Base-by-base conservation (phyloP, 2,113 vertebrate species). In the Limnothrissa miodon region DNA sequence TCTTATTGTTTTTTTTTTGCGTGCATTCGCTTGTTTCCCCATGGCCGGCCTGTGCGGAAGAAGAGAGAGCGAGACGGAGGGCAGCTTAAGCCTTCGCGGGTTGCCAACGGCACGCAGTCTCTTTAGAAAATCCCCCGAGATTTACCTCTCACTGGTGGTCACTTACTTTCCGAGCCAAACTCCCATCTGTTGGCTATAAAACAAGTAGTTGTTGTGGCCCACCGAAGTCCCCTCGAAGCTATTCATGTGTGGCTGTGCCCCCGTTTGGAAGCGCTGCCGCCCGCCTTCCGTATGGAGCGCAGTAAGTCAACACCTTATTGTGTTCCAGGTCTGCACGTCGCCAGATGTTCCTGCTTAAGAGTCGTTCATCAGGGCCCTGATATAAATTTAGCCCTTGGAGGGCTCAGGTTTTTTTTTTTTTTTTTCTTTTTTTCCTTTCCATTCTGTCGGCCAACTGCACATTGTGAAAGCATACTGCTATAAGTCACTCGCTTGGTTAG, bases 301-400 rank as follows among this genome's bases (percentile, higher is more conserved):
- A 33, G 59, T 66, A 66, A 66, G 59, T 33, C 59, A 66, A 29
- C 59, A 66, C 59, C 59, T 66, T 66, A 66, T 29, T 66, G 51
- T 66, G 59, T 66, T 66, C 59, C 59, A 33, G 59, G 59, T 66
- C 59, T 66, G 59, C 59, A 66, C 29, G 25, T 66, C 2, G n/a
- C 59, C 59, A 66, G 59, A 66, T 66, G 59, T 66, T 66, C n/a
- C 59, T 66, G 59, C 59, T 66, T 33, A 66, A 66, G 59, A 25
- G n/a, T 66, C 59, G 13, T 66, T 66, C 59, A 66, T 66, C 59
- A 66, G 59, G 51, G 59, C 59, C 59, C 59, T 66, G 59, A 29
- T 66, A 66, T 66, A 66, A 33, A 66, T 66, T 66, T 66, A 66
- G 59, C 59, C 59, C 59, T 13, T 29, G 59, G 59, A 66, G 59